phyloP scores from a whole-genome alignment of 2,797 vertebrate species.

The Craterocephalus amniculus region DNA sequence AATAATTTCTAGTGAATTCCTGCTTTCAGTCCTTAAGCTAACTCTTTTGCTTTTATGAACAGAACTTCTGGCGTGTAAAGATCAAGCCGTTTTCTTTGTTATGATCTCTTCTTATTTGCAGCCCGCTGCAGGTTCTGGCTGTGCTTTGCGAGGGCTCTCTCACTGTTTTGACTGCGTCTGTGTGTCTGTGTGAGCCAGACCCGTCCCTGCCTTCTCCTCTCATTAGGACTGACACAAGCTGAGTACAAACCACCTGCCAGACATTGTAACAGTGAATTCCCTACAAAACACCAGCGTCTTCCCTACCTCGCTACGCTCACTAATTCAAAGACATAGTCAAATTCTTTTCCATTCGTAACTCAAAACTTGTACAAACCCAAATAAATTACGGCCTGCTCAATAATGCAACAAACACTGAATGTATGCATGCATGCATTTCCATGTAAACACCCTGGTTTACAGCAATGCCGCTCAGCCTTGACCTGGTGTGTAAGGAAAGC shows the following conservation, averaged over 20 bases:
- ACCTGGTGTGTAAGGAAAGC: constrained; percentile 42
- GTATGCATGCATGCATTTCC: constrained; percentile 5
- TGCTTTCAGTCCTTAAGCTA: not conserved
- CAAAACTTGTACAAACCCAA: constrained; percentile 20
- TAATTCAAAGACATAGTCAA: constrained; percentile 33
- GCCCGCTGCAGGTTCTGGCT: constrained; percentile 24
- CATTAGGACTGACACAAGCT: constrained; percentile 51
- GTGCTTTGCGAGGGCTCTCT: constrained; percentile 33
- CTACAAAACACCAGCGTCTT: not conserved
- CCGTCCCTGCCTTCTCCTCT: constrained; percentile 41
- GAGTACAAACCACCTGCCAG: constrained; percentile 60
- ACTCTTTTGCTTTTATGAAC: not conserved
- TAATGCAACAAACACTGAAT: constrained; percentile 39
- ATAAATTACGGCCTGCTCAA: constrained; percentile 37
- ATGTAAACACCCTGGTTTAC: constrained; percentile 46
- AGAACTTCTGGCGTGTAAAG: too few relatives aligned
- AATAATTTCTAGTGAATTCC: not conserved
- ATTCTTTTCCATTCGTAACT: constrained; percentile 22
- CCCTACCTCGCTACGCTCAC: not conserved
- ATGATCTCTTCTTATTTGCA: constrained; percentile 23
- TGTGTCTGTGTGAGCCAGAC: constrained; percentile 36
- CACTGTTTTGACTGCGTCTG: constrained; percentile 59
- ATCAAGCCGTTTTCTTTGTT: too few relatives aligned
- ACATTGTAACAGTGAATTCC: constrained; percentile 18
- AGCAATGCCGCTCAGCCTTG: constrained; percentile 38